A percentile compares a stretch with the other conserved stretches of the same genome.
Evolutionary conservation across 2,113 vertebrate species (phyloP).

Genomic region (Neoarius graeffei): DNA sequence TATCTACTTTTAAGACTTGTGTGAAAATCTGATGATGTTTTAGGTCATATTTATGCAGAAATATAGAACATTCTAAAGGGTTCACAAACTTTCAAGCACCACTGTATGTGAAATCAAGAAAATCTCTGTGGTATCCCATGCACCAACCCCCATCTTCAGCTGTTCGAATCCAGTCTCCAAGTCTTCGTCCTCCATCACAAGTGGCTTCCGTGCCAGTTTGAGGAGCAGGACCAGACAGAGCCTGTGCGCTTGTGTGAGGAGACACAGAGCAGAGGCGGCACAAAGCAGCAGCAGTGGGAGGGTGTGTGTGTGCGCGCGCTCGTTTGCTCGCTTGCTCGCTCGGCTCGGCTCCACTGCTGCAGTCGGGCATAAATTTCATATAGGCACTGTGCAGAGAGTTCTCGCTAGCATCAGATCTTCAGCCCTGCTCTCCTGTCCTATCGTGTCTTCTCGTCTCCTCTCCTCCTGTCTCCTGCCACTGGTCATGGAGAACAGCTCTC

Average conservation of each 20-base stretch:
- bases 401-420: conserved; percentile 60
- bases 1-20: too few relatives aligned
- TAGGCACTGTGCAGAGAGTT: conserved; percentile 67
- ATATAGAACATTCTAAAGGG: too few relatives aligned
- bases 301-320: conserved; percentile 47
- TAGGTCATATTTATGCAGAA: too few relatives aligned
- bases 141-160: neutral
- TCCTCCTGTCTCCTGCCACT: conserved; percentile 1
- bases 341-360: conserved; percentile 59
- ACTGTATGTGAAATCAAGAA: neutral
- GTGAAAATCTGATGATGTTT: too few relatives aligned
- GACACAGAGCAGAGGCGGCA: conserved; percentile 56
- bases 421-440: conserved; percentile 3
- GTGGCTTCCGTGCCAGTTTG: conserved; percentile 14
- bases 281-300: conserved; percentile 51
- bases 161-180: neutral
- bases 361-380: conserved; percentile 75
- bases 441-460: neutral
- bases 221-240: conserved; percentile 40
- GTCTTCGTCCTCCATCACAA: conserved; percentile 8
- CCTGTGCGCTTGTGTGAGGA: conserved; percentile 50
- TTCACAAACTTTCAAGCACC: too few relatives aligned
- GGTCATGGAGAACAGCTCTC: conserved; percentile 47
- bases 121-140: neutral
- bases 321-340: neutral